Conservation (phyloP, 1,140 invertebrate genomes). For the Lithobius niger region DNA sequence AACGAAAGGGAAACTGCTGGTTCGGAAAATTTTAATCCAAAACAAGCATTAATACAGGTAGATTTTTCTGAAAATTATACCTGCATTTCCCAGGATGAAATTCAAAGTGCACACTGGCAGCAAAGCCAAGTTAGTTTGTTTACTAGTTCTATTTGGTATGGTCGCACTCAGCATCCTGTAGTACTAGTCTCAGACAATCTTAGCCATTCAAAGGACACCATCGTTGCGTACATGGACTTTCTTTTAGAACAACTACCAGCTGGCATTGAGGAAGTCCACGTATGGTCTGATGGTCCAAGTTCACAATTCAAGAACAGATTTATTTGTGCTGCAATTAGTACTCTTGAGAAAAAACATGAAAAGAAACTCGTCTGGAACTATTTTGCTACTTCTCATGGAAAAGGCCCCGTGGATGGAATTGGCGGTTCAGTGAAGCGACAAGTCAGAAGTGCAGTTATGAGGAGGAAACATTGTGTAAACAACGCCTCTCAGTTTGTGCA, state of each 20-base stretch:
- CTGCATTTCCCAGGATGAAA: too few species aligned
- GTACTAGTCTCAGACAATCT: conserved; percentile 1
- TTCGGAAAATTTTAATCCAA: too few species aligned
- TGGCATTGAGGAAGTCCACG: not conserved
- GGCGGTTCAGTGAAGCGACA: not conserved
- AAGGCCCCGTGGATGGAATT: conserved; percentile 22
- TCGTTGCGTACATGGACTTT: not conserved
- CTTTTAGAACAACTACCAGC: not conserved
- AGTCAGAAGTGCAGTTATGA: not conserved
- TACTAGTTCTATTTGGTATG: too few species aligned
- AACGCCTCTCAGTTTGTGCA: not conserved
- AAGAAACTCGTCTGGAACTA: conserved; percentile 19
- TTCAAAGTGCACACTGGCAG: too few species aligned
- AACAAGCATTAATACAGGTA: too few species aligned
- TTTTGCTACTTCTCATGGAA: conserved; percentile 26
- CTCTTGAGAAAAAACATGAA: not conserved
- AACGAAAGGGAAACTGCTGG: too few species aligned
- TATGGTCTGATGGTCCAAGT: not conserved
- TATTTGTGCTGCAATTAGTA: not conserved
- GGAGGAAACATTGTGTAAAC: not conserved
- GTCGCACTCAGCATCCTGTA: not conserved
- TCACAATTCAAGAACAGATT: conserved; percentile 1
- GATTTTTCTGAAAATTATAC: too few species aligned
- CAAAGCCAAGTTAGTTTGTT: too few species aligned
- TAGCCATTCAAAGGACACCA: not conserved